Conservation (phyloP, 2,797 vertebrate genomes). For the Staurois parvus region DNA sequence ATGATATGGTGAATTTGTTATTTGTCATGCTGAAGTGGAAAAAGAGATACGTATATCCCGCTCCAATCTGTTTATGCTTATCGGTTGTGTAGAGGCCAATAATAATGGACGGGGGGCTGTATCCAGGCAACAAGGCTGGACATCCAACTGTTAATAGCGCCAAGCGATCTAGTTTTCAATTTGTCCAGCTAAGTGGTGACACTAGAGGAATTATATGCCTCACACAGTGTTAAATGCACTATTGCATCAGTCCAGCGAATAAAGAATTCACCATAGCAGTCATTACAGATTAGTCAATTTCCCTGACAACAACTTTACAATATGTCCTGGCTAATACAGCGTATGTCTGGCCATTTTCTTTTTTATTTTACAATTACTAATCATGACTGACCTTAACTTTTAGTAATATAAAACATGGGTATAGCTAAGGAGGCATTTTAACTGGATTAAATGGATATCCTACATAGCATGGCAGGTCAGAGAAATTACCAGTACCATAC, state of each 20-base stretch:
- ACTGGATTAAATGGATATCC: not conserved
- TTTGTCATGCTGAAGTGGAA: conserved; percentile 33
- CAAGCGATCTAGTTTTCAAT: conserved; percentile 1
- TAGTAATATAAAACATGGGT: not conserved
- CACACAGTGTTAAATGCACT: not conserved
- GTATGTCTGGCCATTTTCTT: not conserved
- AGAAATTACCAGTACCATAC: not conserved
- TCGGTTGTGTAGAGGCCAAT: conserved; percentile 4
- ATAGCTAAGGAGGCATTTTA: not conserved
- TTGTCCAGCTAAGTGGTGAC: conserved; percentile 9
- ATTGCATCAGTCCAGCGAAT: not conserved
- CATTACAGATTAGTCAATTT: conserved; percentile 2
- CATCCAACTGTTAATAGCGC: conserved; percentile 11
- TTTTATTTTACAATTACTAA: not conserved
- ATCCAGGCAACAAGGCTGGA: conserved; percentile 10
- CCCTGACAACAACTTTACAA: not conserved
- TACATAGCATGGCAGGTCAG: not conserved
- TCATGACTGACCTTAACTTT: not conserved
- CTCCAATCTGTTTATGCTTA: conserved; percentile 18
- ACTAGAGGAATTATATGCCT: conserved; percentile 3
- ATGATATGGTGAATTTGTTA: conserved; percentile 17
- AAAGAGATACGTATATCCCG: conserved; percentile 24
- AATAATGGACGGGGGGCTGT: conserved; percentile 14
- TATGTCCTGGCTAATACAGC: not conserved
- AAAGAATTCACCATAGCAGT: not conserved